Base-by-base conservation (phyloP, 2,113 vertebrate species). In the Excalfactoria chinensis region DNA sequence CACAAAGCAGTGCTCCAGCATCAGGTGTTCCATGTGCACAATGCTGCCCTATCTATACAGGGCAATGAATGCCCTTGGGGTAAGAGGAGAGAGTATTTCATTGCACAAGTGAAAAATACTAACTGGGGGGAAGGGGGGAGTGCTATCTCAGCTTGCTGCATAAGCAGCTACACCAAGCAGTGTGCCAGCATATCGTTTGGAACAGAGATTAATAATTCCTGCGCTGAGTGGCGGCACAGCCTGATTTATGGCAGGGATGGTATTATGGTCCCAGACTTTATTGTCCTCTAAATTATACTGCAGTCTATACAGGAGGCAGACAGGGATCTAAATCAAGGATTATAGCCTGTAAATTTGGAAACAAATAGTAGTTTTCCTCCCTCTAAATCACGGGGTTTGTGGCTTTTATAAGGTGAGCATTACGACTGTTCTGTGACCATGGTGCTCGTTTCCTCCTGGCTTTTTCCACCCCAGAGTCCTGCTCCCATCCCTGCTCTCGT, bases 301-400 rank as follows among this genome's bases (percentile, higher is more conserved):
- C 95, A 95, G 97, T 97, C 97, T 97, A 97, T 97, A 96, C 93
- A 96, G 95, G 84, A 97, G 93, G 94, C 93, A 97, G 96, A 90
- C 95, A 95, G 86, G 88, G 76, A 94, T 89, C 94, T 98, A 97
- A 97, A 98, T 98, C 98, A 97, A 94, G 96, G 78, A 95, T 97
- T 97, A 98, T 97, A 95, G 97, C 97, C 96, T 97, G 96, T 97
- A 97, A 97, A 97, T 97, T 97, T 96, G 96, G 96, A 97, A 97
- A 98, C 96, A 98, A 98, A 97, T 95, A 97, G 96, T 97, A 96
- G 96, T 96, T 98, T 97, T 93, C 40, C 58, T 88, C 72, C 69
- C 87, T 93, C 96, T 97, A 97, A 97, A 97, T 97, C 97, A 95
- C 76, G 1, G 95, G 89, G 84, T 96, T 97, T 87, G 71, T 94